phyloP scores from a whole-genome alignment of 2,888 invertebrate genomes.

The Lithosia quadra region DNA sequence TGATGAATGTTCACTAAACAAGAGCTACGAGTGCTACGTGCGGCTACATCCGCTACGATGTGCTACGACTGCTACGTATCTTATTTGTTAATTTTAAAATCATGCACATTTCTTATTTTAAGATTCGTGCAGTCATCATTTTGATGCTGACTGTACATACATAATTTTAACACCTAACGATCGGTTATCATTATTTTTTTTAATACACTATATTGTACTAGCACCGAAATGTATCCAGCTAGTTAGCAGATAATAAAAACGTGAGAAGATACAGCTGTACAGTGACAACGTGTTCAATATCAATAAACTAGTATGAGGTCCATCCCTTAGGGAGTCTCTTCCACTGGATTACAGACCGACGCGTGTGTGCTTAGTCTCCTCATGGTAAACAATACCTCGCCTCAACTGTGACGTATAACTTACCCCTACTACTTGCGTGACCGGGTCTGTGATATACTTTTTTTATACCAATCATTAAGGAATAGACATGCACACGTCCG shows the following conservation, averaged over 20 bases:
- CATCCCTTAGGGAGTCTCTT: neutral
- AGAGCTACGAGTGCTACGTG: slow-evolving; percentile 5
- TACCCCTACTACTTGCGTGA: slow-evolving; percentile 17
- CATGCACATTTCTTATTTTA: no score
- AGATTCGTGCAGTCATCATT: no score
- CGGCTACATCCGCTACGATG: slow-evolving; percentile 1
- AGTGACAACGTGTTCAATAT: neutral
- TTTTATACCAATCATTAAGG: no score
- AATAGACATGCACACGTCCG: no score
- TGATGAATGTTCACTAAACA: neutral
- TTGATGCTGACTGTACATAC: no score
- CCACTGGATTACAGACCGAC: slow-evolving; percentile 8
- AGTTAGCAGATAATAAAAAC: neutral
- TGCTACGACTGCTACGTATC: neutral
- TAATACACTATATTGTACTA: neutral
- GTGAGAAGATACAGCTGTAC: neutral
- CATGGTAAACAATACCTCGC: slow-evolving; percentile 18
- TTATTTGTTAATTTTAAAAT: no score
- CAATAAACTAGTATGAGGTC: neutral
- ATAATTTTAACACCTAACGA: no score
- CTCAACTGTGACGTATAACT: slow-evolving; percentile 9
- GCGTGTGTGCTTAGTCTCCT: slow-evolving; percentile 6
- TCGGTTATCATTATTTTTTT: no score
- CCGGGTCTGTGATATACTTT: neutral
- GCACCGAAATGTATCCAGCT: neutral